phyloP scores from a whole-genome alignment of 2,888 invertebrate genomes.

The Physocephala rufipes region DNA sequence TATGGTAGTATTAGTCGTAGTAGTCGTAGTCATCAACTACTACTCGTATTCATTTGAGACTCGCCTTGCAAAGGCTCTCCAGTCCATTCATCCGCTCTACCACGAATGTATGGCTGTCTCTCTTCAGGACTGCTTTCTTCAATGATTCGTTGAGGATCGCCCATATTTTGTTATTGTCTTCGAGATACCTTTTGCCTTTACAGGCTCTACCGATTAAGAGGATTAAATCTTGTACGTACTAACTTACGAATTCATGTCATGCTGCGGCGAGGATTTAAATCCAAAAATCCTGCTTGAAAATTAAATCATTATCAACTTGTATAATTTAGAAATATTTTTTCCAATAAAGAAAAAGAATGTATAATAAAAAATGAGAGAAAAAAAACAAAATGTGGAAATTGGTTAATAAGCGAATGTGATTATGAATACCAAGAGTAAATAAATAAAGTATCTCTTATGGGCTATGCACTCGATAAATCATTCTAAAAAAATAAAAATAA shows the following conservation, averaged over 20 bases:
- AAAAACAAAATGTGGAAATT: too few species aligned
- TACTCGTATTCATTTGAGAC: too few species aligned
- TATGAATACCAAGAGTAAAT: too few species aligned
- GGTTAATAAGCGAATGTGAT: too few species aligned
- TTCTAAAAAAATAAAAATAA: too few species aligned
- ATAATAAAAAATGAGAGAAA: background rate
- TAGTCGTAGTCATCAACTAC: background rate
- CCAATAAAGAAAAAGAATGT: too few species aligned
- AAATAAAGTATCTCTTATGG: too few species aligned
- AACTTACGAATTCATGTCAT: background rate
- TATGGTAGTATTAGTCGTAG: background rate
- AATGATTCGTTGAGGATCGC: background rate
- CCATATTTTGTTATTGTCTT: background rate
- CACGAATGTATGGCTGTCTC: background rate
- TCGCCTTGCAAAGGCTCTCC: too few species aligned
- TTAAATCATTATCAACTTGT: slow-evolving; percentile 7
- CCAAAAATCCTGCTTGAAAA: slow-evolving; percentile 22
- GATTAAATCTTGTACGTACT: slow-evolving; percentile 22
- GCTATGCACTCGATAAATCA: too few species aligned
- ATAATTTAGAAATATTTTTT: background rate
- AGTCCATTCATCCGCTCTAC: background rate
- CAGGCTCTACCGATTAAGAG: slow-evolving; percentile 25
- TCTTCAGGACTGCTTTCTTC: background rate
- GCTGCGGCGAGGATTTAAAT: slow-evolving; percentile 4
- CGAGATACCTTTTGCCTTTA: background rate